These are phyloP conservation scores for Acomys russatus DNA, from an alignment of 2,797 vertebrate genomes.

Conservation along the genomic window DNA sequence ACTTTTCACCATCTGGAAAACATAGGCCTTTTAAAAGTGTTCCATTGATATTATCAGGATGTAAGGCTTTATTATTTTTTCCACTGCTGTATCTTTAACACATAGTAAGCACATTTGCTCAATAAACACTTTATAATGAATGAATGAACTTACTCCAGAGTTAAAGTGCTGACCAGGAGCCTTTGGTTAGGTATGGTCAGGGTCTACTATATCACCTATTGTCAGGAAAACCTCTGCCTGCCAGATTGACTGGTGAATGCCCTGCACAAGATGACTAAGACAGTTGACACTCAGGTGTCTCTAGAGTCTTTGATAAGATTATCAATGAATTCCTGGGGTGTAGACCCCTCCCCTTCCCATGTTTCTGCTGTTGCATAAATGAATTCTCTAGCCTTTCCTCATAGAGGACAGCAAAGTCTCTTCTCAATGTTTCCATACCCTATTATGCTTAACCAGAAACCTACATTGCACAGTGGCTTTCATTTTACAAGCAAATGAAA, in stretches of 20 bases:
- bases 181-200: neutral
- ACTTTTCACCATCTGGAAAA: neutral
- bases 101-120: neutral
- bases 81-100: neutral
- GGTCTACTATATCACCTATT: neutral
- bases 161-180: neutral
- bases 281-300: neutral
- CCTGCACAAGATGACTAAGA: neutral
- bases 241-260: neutral
- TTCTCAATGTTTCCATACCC: neutral
- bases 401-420: neutral
- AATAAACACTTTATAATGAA: neutral
- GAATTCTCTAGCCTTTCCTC: neutral
- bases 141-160: neutral
- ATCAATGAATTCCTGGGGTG: neutral
- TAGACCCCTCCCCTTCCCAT: no score
- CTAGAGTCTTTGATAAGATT: neutral
- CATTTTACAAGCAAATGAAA: slow-evolving; percentile 36
- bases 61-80: neutral
- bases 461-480: neutral
- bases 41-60: slow-evolving; percentile 3
- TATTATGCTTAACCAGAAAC: neutral
- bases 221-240: neutral
- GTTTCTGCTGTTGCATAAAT: neutral
- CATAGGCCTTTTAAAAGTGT: neutral